phyloP scores from a whole-genome alignment of 2,797 vertebrate genomes.

The Parotocinclus haroldoi region DNA sequence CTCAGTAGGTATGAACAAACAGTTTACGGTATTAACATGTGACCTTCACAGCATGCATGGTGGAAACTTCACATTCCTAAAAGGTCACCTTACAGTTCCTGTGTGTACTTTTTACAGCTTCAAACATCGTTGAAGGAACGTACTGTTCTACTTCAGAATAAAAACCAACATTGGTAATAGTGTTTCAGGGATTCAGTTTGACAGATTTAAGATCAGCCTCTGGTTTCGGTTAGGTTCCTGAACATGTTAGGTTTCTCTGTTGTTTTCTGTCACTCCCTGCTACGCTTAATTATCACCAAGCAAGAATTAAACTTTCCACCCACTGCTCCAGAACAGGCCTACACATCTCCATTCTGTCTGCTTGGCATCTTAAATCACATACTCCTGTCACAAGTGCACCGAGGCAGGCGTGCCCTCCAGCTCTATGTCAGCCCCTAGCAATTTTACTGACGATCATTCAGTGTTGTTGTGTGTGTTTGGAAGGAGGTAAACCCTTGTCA shows the following conservation, averaged over 20 bases:
- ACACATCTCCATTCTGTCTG: conserved; percentile 19
- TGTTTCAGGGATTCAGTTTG: too few relatives aligned
- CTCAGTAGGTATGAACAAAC: background rate
- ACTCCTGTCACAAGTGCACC: conserved; percentile 3
- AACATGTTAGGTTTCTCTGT: too few relatives aligned
- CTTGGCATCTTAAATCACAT: conserved; percentile 46
- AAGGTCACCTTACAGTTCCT: too few relatives aligned
- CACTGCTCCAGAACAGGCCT: conserved; percentile 20
- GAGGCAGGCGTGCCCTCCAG: conserved; percentile 27
- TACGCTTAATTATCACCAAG: conserved; percentile 46
- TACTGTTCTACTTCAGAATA: too few relatives aligned
- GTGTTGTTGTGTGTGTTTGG: background rate
- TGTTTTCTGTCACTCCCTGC: conserved; percentile 21
- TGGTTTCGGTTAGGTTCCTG: too few relatives aligned
- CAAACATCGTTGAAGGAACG: too few relatives aligned
- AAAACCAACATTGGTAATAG: too few relatives aligned
- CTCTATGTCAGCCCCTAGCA: conserved; percentile 20
- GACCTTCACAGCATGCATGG: background rate
- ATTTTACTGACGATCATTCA: conserved; percentile 21
- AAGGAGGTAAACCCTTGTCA: conserved; percentile 2
- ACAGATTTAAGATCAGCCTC: too few relatives aligned
- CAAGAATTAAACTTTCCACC: conserved; percentile 32
- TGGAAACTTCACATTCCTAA: too few relatives aligned
- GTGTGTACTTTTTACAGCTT: too few relatives aligned
- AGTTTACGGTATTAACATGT: background rate